phyloP scores from a whole-genome alignment of 1,140 invertebrate genomes.

The Agraylea sexmaculata region DNA sequence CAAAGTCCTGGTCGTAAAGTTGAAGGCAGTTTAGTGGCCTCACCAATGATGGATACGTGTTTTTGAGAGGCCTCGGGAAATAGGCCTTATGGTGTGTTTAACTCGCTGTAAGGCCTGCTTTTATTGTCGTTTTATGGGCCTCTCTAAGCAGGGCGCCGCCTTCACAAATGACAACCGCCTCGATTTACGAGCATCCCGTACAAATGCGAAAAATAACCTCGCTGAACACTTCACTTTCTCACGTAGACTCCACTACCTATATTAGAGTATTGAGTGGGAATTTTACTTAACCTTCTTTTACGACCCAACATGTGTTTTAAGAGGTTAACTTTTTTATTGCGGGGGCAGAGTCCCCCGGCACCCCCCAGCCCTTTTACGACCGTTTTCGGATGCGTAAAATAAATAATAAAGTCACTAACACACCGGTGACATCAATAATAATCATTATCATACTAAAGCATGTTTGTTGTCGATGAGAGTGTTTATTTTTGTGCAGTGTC shows the following conservation, averaged over 20 bases:
- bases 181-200: no score
- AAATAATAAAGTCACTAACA: neutral
- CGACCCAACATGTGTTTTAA: conserved; percentile 21
- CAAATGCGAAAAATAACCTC: no score
- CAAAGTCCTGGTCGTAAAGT: no score
- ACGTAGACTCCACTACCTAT: conserved; percentile 8
- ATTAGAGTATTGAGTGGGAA: neutral
- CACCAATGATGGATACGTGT: conserved; percentile 22
- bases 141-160: no score
- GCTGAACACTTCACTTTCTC: conserved; percentile 10
- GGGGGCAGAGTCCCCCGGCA: neutral
- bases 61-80: conserved; percentile 21
- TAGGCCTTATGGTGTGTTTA: conserved; percentile 23
- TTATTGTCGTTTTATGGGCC: conserved; percentile 22
- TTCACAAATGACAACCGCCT: no score
- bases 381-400: neutral
- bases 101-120: conserved; percentile 22
- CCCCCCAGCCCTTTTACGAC: neutral
- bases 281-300: conserved; percentile 16
- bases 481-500: conserved; percentile 14
- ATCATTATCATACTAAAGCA: conserved; percentile 2
- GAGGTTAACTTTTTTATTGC: conserved; percentile 21
- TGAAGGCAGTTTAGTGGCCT: no score
- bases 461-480: neutral
- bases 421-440: neutral